Evolutionary conservation across 1,140 invertebrate genomes (phyloP).

Genomic region (Mylabris phalerata): DNA sequence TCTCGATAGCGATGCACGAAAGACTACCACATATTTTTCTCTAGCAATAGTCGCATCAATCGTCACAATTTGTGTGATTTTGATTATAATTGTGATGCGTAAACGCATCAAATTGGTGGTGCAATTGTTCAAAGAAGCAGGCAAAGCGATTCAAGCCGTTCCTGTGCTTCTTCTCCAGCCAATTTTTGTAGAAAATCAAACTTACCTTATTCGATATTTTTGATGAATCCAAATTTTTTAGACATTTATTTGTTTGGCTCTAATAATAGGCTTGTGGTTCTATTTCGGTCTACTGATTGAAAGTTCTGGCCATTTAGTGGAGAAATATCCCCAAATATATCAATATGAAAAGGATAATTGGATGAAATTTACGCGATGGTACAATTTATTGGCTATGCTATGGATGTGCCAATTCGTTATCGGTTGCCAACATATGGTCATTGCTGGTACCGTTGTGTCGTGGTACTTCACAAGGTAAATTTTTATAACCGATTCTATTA

Average conservation of each 20-base stretch:
- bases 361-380: slow-evolving; percentile 44
- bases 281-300: slow-evolving; percentile 56
- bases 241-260: slow-evolving; percentile 56
- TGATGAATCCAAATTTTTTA: slow-evolving; percentile 36
- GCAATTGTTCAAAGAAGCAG: slow-evolving; percentile 67
- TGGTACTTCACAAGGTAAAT: slow-evolving; percentile 74
- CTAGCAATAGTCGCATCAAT: slow-evolving; percentile 57
- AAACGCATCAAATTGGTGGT: slow-evolving; percentile 64
- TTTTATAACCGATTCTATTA: neutral
- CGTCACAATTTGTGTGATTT: slow-evolving; percentile 54
- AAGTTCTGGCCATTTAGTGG: slow-evolving; percentile 51
- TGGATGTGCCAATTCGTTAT: slow-evolving; percentile 68
- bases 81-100: slow-evolving; percentile 66
- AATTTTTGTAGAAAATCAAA: slow-evolving; percentile 48
- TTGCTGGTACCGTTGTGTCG: slow-evolving; percentile 64
- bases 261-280: slow-evolving; percentile 53
- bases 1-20: slow-evolving; percentile 18
- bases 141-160: slow-evolving; percentile 63
- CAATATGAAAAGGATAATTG: slow-evolving; percentile 49
- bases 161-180: slow-evolving; percentile 71
- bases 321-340: slow-evolving; percentile 41
- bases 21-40: slow-evolving; percentile 43
- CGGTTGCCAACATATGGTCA: slow-evolving; percentile 70
- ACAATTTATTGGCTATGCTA: slow-evolving; percentile 55
- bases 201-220: neutral